These are phyloP conservation scores for Trissolcus japonicus DNA, from an alignment of 2,888 invertebrate species.

Conservation along the genomic window DNA sequence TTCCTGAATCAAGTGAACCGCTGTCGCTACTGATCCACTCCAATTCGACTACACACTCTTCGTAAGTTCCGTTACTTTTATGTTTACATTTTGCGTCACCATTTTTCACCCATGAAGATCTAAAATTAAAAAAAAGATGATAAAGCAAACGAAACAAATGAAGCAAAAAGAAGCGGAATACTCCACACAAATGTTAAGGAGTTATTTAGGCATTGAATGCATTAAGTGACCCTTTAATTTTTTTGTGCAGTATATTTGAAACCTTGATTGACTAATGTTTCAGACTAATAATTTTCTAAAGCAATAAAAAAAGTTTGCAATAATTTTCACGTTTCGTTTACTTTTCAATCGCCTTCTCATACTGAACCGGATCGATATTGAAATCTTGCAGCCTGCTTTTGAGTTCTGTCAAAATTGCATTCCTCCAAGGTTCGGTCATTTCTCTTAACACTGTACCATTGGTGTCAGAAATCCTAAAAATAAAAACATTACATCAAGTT, in stretches of 20 bases:
- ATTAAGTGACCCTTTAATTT: not conserved
- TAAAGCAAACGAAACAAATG: not conserved
- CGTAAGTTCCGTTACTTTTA: constrained; percentile 77
- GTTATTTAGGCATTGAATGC: not conserved
- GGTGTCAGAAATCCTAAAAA: constrained; percentile 77
- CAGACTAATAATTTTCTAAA: not conserved
- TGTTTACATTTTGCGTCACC: constrained; percentile 84
- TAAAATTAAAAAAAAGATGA: constrained; percentile 55
- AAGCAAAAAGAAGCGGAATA: too few species aligned
- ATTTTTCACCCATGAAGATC: constrained; percentile 89
- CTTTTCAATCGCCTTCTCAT: constrained; percentile 88
- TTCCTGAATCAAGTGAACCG: constrained; percentile 83
- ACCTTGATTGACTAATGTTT: not conserved
- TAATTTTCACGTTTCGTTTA: constrained; percentile 53
- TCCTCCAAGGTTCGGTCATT: constrained; percentile 85
- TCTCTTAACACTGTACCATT: constrained; percentile 81
- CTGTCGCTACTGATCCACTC: constrained; percentile 85
- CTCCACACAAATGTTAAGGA: too few species aligned
- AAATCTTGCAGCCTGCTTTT: constrained; percentile 79
- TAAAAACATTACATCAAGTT: constrained; percentile 3
- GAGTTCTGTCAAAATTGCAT: constrained; percentile 83
- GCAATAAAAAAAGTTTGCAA: not conserved
- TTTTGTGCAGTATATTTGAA: not conserved
- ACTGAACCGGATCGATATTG: constrained; percentile 79
- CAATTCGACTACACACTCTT: constrained; percentile 87